phyloP scores from a whole-genome alignment of 2,888 invertebrate species.

The Cynaeus angustus region DNA sequence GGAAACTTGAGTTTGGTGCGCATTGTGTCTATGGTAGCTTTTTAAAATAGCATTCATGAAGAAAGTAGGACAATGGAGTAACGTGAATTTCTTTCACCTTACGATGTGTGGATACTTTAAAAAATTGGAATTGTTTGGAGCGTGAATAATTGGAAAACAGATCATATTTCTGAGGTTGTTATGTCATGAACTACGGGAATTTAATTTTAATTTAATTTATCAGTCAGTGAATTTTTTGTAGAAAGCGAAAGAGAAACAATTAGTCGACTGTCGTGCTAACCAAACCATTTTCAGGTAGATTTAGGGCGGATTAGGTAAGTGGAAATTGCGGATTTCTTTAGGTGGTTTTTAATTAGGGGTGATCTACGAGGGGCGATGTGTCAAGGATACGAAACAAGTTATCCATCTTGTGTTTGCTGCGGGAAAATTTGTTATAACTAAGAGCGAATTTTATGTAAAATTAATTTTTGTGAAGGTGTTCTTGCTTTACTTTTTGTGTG shows the following conservation, averaged over 20 bases:
- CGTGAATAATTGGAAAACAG: too few species aligned
- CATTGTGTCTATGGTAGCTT: conserved; percentile 2
- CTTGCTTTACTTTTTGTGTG: too few species aligned
- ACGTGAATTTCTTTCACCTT: neutral
- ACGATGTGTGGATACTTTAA: too few species aligned
- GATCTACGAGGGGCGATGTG: neutral
- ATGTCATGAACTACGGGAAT: too few species aligned
- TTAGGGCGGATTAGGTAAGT: neutral
- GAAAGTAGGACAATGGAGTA: neutral
- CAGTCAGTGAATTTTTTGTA: too few species aligned
- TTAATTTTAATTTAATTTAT: too few species aligned
- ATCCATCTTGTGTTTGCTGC: too few species aligned
- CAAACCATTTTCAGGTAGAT: conserved; percentile 2
- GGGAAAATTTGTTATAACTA: too few species aligned
- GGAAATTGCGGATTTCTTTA: neutral
- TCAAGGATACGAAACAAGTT: neutral
- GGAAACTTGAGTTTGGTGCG: neutral
- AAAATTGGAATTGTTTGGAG: too few species aligned
- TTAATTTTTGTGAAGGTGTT: too few species aligned
- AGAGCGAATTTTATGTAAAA: too few species aligned
- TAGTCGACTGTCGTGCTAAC: neutral
- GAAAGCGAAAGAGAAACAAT: neutral
- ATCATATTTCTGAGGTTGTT: too few species aligned
- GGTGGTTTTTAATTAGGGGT: neutral
- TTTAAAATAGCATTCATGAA: conserved; percentile 1